These are phyloP conservation scores for Crypturellus undulatus DNA, from an alignment of 2,113 vertebrate genomes.

Conservation along the genomic window DNA sequence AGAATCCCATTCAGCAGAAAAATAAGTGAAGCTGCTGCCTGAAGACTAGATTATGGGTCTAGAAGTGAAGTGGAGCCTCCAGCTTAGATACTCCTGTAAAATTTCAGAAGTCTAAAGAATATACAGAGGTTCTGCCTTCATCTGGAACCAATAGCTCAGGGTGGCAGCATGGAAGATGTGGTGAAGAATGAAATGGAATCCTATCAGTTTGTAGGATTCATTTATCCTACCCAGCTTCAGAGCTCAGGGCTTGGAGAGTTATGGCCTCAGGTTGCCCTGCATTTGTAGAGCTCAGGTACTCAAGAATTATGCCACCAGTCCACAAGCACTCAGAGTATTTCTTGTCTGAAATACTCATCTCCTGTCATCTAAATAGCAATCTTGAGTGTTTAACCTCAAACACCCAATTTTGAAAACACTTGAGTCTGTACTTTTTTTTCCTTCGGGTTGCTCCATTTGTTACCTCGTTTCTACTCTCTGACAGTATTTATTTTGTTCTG, in stretches of 20 bases:
- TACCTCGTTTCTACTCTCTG: background rate
- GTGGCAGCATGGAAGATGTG: background rate
- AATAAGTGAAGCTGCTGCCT: background rate
- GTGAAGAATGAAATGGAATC: background rate
- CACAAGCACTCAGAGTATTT: background rate
- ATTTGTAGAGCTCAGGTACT: background rate
- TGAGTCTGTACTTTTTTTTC: background rate
- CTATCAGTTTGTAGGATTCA: background rate
- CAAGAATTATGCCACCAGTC: background rate
- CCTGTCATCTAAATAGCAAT: background rate
- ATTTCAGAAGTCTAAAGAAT: background rate
- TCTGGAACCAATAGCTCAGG: rapidly evolving
- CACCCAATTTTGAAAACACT: constrained; percentile 1
- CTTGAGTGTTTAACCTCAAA: constrained; percentile 30
- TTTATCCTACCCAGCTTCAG: constrained; percentile 13
- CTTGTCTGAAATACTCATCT: background rate
- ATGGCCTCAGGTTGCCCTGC: background rate
- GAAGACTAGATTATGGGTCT: background rate
- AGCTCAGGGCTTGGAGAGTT: background rate
- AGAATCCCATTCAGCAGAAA: background rate
- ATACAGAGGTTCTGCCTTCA: background rate
- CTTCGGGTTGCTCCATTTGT: background rate
- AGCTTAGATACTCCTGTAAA: background rate
- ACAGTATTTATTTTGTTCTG: background rate
- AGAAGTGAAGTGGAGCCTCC: background rate